phyloP scores from a whole-genome alignment of 2,113 vertebrate genomes.

The Casuarius casuarius region DNA sequence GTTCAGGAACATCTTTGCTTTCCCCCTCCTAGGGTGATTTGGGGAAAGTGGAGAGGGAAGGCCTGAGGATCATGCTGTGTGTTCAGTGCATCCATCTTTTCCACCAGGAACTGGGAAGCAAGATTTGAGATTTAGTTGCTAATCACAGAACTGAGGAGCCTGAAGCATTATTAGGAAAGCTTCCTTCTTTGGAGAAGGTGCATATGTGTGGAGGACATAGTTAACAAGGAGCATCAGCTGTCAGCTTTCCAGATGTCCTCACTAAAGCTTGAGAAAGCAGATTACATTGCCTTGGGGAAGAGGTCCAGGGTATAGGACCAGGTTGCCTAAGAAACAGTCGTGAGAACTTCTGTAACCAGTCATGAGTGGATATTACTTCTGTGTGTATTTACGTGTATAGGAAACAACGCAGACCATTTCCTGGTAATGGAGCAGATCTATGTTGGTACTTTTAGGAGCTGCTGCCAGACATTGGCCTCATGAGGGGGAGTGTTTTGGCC shows the following conservation, averaged over 20 bases:
- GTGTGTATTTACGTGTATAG: not conserved
- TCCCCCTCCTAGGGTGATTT: not conserved
- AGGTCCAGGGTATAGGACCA: not conserved
- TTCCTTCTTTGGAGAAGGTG: not conserved
- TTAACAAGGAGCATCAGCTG: not conserved
- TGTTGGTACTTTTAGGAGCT: not conserved
- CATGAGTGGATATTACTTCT: not conserved
- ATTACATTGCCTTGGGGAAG: not conserved
- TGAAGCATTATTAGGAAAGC: not conserved
- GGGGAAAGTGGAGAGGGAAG: not conserved
- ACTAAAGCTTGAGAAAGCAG: not conserved
- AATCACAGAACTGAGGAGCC: not conserved
- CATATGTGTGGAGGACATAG: fast-evolving
- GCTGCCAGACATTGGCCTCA: not conserved
- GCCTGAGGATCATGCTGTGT: not conserved
- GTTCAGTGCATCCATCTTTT: not conserved
- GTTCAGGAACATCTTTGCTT: not conserved
- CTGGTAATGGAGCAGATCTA: not conserved
- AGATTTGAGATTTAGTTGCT: not conserved
- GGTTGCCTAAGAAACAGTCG: not conserved
- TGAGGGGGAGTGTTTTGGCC: not conserved
- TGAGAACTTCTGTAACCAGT: not conserved
- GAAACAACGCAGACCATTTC: not conserved
- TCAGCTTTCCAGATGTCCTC: not conserved
- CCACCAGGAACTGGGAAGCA: not conserved